These are phyloP conservation scores for Pyrocoelia pectoralis DNA, from an alignment of 2,888 invertebrate species.

Conservation along the genomic window DNA sequence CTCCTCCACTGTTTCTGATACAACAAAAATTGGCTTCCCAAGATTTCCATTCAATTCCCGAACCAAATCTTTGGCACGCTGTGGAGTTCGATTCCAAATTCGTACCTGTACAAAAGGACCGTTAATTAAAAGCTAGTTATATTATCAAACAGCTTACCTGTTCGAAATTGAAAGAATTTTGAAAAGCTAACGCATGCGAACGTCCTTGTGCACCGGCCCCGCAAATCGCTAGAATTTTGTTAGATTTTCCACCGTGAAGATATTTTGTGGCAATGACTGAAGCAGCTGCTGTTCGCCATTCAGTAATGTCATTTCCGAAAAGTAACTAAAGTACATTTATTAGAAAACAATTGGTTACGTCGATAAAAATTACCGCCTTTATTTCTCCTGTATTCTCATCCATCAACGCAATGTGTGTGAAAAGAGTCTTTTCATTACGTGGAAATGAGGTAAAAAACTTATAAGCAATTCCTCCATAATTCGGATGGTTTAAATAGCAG, in stretches of 20 bases:
- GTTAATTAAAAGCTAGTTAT: neutral
- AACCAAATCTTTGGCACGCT: conserved; percentile 54
- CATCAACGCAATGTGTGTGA: conserved; percentile 59
- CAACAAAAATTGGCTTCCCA: conserved; percentile 34
- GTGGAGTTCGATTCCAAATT: conserved; percentile 65
- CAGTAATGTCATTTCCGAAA: conserved; percentile 64
- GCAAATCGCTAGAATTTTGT: conserved; percentile 58
- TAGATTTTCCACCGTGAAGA: conserved; percentile 53
- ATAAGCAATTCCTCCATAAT: conserved; percentile 55
- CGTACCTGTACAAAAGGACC: conserved; percentile 54
- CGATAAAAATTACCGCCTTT: conserved; percentile 51
- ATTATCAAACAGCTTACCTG: conserved; percentile 51
- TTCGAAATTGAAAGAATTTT: conserved; percentile 59
- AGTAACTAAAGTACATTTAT: conserved; percentile 52
- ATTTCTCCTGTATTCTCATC: conserved; percentile 58
- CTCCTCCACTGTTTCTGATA: conserved; percentile 53
- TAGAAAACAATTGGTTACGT: neutral
- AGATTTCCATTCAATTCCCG: conserved; percentile 49
- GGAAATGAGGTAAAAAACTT: conserved; percentile 62
- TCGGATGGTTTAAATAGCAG: conserved; percentile 56
- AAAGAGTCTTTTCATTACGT: conserved; percentile 46
- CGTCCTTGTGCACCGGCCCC: conserved; percentile 65
- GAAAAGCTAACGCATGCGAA: conserved; percentile 63
- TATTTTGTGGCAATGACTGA: conserved; percentile 65
- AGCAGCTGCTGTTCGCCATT: conserved; percentile 67